Evolutionary conservation across 2,113 vertebrate species (phyloP), one percentile per base, ranked within the genome.

Genomic region (Fulica atra): DNA sequence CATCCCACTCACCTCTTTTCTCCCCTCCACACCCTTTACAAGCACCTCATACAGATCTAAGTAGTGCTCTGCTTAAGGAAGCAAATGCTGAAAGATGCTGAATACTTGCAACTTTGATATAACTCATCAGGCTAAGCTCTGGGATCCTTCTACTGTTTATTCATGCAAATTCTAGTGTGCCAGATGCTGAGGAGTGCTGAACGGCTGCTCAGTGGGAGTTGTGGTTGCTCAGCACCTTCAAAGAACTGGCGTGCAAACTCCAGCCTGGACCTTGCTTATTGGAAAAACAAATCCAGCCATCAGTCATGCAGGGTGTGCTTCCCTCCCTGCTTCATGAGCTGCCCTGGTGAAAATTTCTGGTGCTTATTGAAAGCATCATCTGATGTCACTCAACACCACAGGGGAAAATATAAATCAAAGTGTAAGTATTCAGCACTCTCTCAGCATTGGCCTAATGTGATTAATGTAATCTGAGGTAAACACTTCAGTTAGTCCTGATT

Each of bases 391-490:
- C 11, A 0, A 44, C 83, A 81, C 86, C 86, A 78, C n/a, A 18
- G 59, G 80, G 92, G 61, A 92, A 96, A 93, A 90, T 35, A 86
- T 92, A 93, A 95, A 94, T 96, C 95, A 91, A 68, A 73, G 60
- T 42, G 46, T 92, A 81, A 92, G 76, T 60, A 95, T 95, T 97
- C 95, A 96, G 64, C 93, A 93, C 82, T 92, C 92, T 93, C 95
- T 96, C 95, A 97, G 80, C 92, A 54, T 88, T 74, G 88, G 82
- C 57, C 72, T 90, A 46, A 81, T 84, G 38, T 53, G 72, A 86
- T 92, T 83, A 94, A 88, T 60, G 68, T 66, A 60, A 88, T 91
- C 90, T 96, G 72, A 96, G 88, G 69, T 93, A 95, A 94, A 95
- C 61, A 20, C 29, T 86, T 92, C 7, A 88, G 82, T 68, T 96